A percentile compares a stretch with the other conserved stretches of the same genome.
Conservation (phyloP, 2,113 vertebrate species). For the Amblyornis subalaris region DNA sequence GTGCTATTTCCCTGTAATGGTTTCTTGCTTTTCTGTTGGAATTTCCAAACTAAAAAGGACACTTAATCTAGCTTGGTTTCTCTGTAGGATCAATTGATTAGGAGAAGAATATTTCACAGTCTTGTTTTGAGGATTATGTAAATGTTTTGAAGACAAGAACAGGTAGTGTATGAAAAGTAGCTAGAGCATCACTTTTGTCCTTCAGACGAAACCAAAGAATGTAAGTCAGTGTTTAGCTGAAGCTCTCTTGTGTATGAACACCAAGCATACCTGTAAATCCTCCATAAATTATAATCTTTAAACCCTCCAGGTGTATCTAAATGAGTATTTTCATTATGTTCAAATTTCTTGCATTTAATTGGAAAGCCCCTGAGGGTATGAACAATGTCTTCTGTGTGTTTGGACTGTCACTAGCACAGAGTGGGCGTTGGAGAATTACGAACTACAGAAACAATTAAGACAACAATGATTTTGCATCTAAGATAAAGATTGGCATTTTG, state of each 20-base stretch:
- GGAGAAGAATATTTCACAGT: background rate
- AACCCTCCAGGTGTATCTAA: background rate
- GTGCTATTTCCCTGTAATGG: background rate
- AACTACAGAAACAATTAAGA: background rate
- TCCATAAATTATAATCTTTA: background rate
- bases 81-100: background rate
- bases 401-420: background rate
- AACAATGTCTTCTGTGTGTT: background rate
- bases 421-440: background rate
- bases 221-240: background rate
- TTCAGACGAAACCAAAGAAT: background rate
- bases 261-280: background rate
- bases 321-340: background rate
- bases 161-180: background rate
- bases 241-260: rapidly evolving
- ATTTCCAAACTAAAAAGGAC: background rate
- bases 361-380: background rate
- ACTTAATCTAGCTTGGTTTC: background rate
- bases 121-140: background rate
- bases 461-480: background rate
- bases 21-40: background rate
- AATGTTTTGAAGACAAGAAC: background rate
- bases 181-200: background rate
- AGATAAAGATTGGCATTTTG: background rate
- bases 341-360: background rate